Conservation (phyloP, 2,113 vertebrate genomes). For the Tamias sibiricus region DNA sequence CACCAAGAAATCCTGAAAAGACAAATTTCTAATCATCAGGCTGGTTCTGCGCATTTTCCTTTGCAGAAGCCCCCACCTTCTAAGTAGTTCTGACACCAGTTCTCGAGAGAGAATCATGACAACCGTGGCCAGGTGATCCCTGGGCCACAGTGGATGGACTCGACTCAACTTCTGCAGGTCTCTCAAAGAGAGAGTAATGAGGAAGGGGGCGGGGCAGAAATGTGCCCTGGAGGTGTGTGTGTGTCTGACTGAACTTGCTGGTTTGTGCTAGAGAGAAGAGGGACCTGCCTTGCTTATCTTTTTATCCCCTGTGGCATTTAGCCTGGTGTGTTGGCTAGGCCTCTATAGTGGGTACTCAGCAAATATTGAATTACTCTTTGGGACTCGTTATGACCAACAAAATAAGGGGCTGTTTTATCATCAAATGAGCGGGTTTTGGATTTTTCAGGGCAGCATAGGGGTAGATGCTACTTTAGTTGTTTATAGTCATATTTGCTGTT, state of each 20-base stretch:
- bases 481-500: neutral
- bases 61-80: neutral
- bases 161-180: neutral
- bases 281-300: neutral
- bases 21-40: neutral
- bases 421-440: neutral
- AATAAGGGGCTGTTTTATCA: neutral
- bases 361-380: neutral
- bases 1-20: neutral
- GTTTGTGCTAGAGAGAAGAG: neutral
- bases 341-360: neutral
- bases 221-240: rapidly evolving
- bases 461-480: neutral
- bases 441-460: neutral
- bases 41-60: neutral
- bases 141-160: neutral
- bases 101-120: neutral
- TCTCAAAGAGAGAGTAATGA: neutral
- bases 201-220: neutral
- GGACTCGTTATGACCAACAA: neutral
- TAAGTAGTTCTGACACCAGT: neutral
- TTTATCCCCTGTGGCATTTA: neutral
- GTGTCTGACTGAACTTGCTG: neutral
- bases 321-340: neutral
- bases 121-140: neutral